phyloP scores from a whole-genome alignment of 1,140 invertebrate genomes.

The Ceratina japonica region DNA sequence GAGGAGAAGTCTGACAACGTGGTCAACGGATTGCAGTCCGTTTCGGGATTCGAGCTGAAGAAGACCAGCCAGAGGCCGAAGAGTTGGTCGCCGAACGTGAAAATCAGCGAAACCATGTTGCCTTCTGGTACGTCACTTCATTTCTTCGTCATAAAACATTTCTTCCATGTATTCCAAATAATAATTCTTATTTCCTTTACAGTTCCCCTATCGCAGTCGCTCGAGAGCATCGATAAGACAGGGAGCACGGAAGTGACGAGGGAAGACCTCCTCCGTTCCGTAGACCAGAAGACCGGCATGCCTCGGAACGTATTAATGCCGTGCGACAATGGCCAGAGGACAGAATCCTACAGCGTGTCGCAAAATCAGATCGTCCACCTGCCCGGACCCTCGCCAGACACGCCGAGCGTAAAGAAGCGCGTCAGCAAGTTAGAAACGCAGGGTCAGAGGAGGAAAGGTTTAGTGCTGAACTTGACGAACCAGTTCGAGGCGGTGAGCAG shows the following conservation, averaged over 20 bases:
- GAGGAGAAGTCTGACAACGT: conserved; percentile 69
- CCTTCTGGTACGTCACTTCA: conserved; percentile 44
- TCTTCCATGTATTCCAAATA: not conserved
- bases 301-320: conserved; percentile 88
- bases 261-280: conserved; percentile 73
- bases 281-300: conserved; percentile 62
- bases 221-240: conserved; percentile 78
- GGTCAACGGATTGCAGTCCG: conserved; percentile 65
- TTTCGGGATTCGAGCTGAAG: conserved; percentile 71
- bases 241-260: conserved; percentile 73
- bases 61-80: conserved; percentile 83
- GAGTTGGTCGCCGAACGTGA: conserved; percentile 90
- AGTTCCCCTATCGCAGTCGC: conserved; percentile 78
- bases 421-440: conserved; percentile 84
- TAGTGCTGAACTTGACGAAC: conserved; percentile 84
- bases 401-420: conserved; percentile 77
- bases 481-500: conserved; percentile 80
- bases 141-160: not conserved
- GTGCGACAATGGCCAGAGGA: conserved; percentile 86
- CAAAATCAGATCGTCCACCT: conserved; percentile 93
- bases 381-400: conserved; percentile 76
- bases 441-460: conserved; percentile 79
- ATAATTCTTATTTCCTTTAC: conserved; percentile 36
- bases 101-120: conserved; percentile 81
- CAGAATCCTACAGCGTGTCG: conserved; percentile 88